These are phyloP conservation scores for Drosophila nigrodunni DNA, from an alignment of 1,140 invertebrate species.

Conservation along the genomic window DNA sequence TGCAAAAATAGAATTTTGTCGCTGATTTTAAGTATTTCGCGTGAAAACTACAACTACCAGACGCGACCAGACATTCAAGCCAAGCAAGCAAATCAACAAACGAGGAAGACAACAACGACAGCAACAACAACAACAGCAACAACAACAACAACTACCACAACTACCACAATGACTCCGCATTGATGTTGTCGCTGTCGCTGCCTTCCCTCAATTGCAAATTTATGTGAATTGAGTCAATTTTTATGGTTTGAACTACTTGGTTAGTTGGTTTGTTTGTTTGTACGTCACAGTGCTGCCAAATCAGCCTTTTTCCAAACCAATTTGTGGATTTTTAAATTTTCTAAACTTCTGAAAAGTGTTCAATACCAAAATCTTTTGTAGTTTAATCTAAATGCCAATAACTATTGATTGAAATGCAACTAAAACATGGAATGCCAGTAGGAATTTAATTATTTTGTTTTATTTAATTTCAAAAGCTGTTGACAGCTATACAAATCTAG, in stretches of 20 bases:
- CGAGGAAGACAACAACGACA: slow-evolving; percentile 38
- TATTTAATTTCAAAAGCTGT: too few species aligned
- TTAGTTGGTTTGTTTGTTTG: slow-evolving; percentile 59
- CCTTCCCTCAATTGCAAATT: slow-evolving; percentile 74
- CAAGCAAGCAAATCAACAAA: slow-evolving; percentile 35
- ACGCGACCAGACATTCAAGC: slow-evolving; percentile 50
- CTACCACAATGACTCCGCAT: neutral
- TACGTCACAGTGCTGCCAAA: neutral
- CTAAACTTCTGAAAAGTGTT: too few species aligned
- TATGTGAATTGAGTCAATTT: slow-evolving; percentile 81
- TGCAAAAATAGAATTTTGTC: slow-evolving; percentile 82
- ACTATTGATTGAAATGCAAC: too few species aligned
- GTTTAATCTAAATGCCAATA: too few species aligned
- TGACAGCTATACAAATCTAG: too few species aligned
- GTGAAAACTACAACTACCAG: slow-evolving; percentile 74
- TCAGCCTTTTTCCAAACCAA: too few species aligned
- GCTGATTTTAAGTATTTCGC: slow-evolving; percentile 83
- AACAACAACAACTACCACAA: slow-evolving; percentile 18
- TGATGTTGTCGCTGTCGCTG: slow-evolving; percentile 28
- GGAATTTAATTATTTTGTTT: too few species aligned
- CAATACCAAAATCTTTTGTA: too few species aligned
- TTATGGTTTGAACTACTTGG: slow-evolving; percentile 58
- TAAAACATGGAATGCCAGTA: too few species aligned
- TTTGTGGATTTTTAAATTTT: too few species aligned
- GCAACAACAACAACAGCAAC: slow-evolving; percentile 9